phyloP scores from a whole-genome alignment of 2,797 vertebrate species.

The Hylomyscus alleni region DNA sequence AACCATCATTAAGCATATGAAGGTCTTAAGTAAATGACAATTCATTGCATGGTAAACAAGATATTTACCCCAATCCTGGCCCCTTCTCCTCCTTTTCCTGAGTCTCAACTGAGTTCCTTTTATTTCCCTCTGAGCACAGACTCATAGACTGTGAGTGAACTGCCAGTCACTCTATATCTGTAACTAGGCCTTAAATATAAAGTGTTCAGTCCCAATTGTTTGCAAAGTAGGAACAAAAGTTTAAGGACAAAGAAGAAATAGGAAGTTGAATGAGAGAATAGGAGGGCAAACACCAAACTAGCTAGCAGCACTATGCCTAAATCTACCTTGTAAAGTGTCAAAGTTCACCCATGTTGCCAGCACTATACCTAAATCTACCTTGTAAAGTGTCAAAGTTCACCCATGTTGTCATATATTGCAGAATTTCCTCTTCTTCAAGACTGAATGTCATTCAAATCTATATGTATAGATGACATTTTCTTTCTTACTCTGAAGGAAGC shows the following conservation, averaged over 20 bases:
- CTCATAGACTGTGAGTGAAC: not conserved
- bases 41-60: not conserved
- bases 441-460: not conserved
- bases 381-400: no score
- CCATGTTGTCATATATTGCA: not conserved
- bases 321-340: not conserved
- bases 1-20: not conserved
- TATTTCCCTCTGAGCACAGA: not conserved
- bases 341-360: not conserved
- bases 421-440: not conserved
- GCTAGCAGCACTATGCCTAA: not conserved
- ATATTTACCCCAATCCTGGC: not conserved
- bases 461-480: not conserved
- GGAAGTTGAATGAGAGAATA: not conserved
- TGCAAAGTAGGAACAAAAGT: not conserved
- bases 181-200: not conserved
- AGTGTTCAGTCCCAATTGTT: not conserved
- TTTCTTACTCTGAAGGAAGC: constrained; percentile 73
- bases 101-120: not conserved
- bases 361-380: not conserved
- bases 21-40: not conserved
- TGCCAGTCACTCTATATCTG: not conserved
- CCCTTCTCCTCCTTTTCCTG: not conserved
- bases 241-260: not conserved
- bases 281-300: not conserved